Percentiles rank a stretch among this genome's conserved stretches.
phyloP scores from a whole-genome alignment of 2,113 vertebrate species.

The Neopipo cinnamomea region DNA sequence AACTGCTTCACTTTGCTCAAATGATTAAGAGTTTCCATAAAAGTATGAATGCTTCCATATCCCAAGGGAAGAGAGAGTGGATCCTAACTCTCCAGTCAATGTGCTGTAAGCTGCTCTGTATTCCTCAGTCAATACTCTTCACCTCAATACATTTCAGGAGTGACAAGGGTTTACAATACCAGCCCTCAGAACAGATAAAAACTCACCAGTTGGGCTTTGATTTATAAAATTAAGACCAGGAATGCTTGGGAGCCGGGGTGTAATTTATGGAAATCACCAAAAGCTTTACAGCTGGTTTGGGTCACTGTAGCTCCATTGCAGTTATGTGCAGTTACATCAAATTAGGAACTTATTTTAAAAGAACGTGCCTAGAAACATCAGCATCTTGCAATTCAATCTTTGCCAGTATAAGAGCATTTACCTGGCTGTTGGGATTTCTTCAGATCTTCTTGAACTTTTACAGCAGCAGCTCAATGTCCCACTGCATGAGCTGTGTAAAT shows the following conservation, averaged over 20 bases:
- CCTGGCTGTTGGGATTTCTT: neutral
- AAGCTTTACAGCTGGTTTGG: neutral
- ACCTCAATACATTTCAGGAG: neutral
- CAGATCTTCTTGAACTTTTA: neutral
- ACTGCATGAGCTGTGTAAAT: neutral
- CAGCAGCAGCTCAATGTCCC: neutral
- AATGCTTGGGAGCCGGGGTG: neutral
- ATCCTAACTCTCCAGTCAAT: neutral
- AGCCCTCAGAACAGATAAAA: neutral
- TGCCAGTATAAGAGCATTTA: neutral
- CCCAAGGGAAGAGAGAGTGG: neutral
- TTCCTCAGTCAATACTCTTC: neutral
- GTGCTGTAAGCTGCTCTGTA: neutral
- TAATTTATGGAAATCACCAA: neutral
- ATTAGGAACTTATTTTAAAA: neutral
- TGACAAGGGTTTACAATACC: neutral
- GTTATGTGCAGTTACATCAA: neutral
- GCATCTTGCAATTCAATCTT: neutral
- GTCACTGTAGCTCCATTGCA: neutral
- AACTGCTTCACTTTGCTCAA: neutral
- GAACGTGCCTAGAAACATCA: neutral
- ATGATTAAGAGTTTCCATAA: neutral
- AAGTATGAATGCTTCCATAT: neutral
- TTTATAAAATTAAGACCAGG: neutral
- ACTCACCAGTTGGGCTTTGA: neutral